A percentile compares a stretch with the other conserved stretches of the same genome.
Evolutionary conservation across 2,888 invertebrate genomes (phyloP).

Genomic region (Leptinotarsa tumamoca): DNA sequence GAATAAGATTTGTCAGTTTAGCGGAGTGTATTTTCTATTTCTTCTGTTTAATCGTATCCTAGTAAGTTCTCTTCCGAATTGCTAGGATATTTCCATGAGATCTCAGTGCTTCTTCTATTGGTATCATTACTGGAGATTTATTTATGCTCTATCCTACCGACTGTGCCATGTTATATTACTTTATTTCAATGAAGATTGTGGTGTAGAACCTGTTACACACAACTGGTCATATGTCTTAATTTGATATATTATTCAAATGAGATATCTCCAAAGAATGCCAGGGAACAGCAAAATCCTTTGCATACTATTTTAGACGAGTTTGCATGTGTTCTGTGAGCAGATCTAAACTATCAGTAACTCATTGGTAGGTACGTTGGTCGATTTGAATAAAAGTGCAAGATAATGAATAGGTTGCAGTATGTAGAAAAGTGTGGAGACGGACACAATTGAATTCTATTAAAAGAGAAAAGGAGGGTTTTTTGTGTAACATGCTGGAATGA

Average conservation of each 20-base stretch:
- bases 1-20: too few species aligned
- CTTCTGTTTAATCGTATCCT: too few species aligned
- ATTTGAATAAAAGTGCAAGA: constrained; percentile 17
- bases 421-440: background rate
- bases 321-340: constrained; percentile 18
- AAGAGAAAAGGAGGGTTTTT: too few species aligned
- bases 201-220: constrained; percentile 22
- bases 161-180: too few species aligned
- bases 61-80: too few species aligned
- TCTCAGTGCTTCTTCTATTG: too few species aligned
- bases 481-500: too few species aligned
- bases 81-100: too few species aligned
- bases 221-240: constrained; percentile 54
- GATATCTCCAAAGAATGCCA: constrained; percentile 57
- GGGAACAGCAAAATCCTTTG: constrained; percentile 37
- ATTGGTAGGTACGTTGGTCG: constrained; percentile 19
- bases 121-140: too few species aligned
- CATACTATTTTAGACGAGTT: constrained; percentile 30
- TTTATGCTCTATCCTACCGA: too few species aligned
- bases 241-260: constrained; percentile 59
- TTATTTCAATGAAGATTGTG: background rate
- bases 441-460: background rate
- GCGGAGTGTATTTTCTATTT: too few species aligned
- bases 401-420: background rate
- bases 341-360: constrained; percentile 13